Percentiles rank a stretch among this genome's conserved stretches.
phyloP scores from a whole-genome alignment of 1,140 invertebrate species.

The Nautilus pompilius region DNA sequence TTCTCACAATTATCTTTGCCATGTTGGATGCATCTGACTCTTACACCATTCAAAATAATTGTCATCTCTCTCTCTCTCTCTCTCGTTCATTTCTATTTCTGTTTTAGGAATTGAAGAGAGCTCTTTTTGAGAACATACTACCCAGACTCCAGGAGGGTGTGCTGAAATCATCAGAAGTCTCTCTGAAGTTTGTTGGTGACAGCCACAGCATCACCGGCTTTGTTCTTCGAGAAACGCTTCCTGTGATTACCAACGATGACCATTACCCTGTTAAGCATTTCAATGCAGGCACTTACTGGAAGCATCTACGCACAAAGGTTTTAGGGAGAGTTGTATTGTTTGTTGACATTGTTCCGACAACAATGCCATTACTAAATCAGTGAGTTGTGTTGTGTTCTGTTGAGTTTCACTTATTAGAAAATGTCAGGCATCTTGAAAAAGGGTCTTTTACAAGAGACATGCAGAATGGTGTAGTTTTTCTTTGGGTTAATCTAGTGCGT shows the following conservation, averaged over 20 bases:
- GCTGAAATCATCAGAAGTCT: slow-evolving; percentile 61
- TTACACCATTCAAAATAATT: too few species aligned
- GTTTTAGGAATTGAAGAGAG: slow-evolving; percentile 62
- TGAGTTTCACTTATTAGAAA: background rate
- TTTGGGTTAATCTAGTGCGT: background rate
- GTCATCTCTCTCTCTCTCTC: too few species aligned
- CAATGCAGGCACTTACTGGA: slow-evolving; percentile 61
- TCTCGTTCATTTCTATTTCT: background rate
- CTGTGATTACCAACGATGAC: slow-evolving; percentile 24
- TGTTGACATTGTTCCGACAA: slow-evolving; percentile 73
- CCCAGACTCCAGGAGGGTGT: slow-evolving; percentile 56
- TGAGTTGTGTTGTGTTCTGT: slow-evolving; percentile 19
- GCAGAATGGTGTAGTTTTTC: background rate
- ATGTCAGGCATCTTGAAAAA: background rate
- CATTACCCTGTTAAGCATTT: slow-evolving; percentile 65
- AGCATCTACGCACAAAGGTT: slow-evolving; percentile 68
- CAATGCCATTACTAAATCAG: slow-evolving; percentile 70
- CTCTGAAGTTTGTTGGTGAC: slow-evolving; percentile 61
- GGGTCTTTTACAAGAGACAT: background rate
- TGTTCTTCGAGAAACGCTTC: slow-evolving; percentile 19
- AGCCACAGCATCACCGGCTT: background rate
- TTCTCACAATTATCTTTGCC: too few species aligned
- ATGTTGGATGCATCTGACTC: too few species aligned
- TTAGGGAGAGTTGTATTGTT: slow-evolving; percentile 82
- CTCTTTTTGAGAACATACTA: slow-evolving; percentile 62